Evolutionary conservation across 2,113 vertebrate genomes (phyloP), one percentile per base, ranked within the genome.

Genomic region (Zosterops hypoxanthus): DNA sequence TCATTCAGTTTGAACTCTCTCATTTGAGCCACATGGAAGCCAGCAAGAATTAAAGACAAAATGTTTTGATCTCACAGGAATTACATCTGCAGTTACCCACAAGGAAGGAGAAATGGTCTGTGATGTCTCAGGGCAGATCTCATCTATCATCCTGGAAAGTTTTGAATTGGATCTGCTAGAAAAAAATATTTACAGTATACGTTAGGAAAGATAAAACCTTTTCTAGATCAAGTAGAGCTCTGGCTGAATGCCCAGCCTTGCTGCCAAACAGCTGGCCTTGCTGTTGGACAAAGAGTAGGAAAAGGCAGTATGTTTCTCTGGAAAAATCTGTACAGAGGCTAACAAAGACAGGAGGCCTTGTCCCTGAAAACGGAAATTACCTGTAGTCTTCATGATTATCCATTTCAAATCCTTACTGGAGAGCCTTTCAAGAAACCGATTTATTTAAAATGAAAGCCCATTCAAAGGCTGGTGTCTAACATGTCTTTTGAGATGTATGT

Each of bases 251-350:
- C 75, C 90, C 42, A 73, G 66, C 47, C 46, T 83, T 88, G 59
- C 68, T 93, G 75, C 59, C 82, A 83, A 97, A 92, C 82, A 95
- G 63, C 75, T 96, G 92, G 46, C 57, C 36, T 87, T 85, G 49
- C 66, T 66, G 29, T 59, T 90, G 59, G 59, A 82, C 49, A 79
- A 42, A 81, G 82, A 71, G 15, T 31, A 79, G 68, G 46, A 69
- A 90, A 75, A 77, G 59, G 46, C 84, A 75, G 13, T 55, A 53
- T 1, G 2, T 91, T 94, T 95, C 46, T 69, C 63, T 42, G n/a
- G 50, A 88, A 56, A 31, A 86, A 69, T 72, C 41, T 85, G 16
- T 71, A n/a, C 31, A 57, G 68, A 36, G 42, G 49, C 83, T 85
- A 90, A 88, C 41, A 76, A 82, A 93, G n/a, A 19, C 66, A 64